These are phyloP conservation scores for Mobula birostris DNA, from an alignment of 2,113 vertebrate genomes.

Conservation along the genomic window DNA sequence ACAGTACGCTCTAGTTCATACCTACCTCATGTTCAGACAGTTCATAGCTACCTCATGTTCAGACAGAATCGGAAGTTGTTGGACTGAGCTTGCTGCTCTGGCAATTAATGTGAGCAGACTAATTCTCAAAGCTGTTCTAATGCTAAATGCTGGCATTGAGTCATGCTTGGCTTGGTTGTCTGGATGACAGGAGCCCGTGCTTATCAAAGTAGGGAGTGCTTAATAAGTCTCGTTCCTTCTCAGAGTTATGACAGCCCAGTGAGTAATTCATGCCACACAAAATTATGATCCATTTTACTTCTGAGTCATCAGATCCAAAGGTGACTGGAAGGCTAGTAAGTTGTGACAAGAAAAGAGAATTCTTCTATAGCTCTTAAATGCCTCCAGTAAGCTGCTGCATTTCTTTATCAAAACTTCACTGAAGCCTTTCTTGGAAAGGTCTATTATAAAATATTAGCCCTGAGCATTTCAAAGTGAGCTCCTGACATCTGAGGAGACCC, in stretches of 20 bases:
- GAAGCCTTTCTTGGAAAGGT: background rate
- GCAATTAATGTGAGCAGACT: background rate
- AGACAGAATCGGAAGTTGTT: background rate
- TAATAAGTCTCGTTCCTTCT: background rate
- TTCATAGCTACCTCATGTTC: background rate
- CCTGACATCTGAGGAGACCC: background rate
- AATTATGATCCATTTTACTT: background rate
- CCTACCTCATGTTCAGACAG: background rate
- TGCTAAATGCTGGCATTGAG: background rate
- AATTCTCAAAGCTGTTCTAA: background rate
- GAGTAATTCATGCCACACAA: background rate
- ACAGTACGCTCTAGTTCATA: background rate
- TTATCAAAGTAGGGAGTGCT: background rate
- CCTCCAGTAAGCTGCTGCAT: background rate
- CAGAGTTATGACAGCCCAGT: background rate
- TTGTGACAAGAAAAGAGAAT: background rate
- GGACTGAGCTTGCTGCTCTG: background rate
- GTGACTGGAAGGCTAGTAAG: background rate
- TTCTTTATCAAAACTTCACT: constrained; percentile 16
- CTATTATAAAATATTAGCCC: constrained; percentile 15
- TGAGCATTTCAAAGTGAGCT: background rate
- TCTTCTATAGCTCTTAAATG: background rate
- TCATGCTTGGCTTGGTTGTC: background rate
- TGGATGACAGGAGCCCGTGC: background rate
- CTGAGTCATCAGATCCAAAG: background rate